These are phyloP conservation scores for Drosophila tripunctata DNA, from an alignment of 2,888 invertebrate genomes.

Conservation along the genomic window DNA sequence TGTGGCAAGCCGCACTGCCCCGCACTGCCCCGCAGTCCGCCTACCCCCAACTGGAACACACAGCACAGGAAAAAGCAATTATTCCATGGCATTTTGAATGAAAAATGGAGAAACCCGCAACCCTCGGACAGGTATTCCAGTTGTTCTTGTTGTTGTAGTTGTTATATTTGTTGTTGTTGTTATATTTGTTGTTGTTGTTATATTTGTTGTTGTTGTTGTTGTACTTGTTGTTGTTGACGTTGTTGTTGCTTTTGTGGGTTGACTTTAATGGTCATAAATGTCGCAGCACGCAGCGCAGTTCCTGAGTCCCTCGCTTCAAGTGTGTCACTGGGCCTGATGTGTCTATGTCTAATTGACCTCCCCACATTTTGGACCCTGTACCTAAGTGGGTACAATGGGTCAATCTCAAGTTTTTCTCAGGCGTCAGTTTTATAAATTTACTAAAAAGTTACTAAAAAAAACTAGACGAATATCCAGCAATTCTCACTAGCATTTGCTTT, in stretches of 20 bases:
- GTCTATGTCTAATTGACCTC: constrained; percentile 53
- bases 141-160: constrained; percentile 1
- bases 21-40: neutral
- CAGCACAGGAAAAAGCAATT: constrained; percentile 75
- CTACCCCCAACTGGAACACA: neutral
- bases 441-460: too few relatives aligned
- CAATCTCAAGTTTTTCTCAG: too few relatives aligned
- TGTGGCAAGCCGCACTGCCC: constrained; percentile 3
- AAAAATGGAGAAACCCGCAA: constrained; percentile 72
- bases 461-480: too few relatives aligned
- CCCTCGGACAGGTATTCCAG: neutral
- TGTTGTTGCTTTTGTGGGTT: constrained; percentile 14
- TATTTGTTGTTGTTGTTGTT: constrained; percentile 10
- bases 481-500: too few relatives aligned
- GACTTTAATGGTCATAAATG: constrained; percentile 72
- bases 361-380: neutral
- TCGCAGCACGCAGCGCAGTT: constrained; percentile 56
- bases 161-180: constrained; percentile 9
- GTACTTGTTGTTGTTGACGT: neutral
- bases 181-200: neutral
- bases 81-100: constrained; percentile 73
- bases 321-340: constrained; percentile 69
- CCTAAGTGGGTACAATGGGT: neutral
- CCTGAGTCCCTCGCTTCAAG: constrained; percentile 35
- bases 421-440: too few relatives aligned